Base-by-base conservation (phyloP, 2,113 vertebrate genomes). In the Labrus mixtus region DNA sequence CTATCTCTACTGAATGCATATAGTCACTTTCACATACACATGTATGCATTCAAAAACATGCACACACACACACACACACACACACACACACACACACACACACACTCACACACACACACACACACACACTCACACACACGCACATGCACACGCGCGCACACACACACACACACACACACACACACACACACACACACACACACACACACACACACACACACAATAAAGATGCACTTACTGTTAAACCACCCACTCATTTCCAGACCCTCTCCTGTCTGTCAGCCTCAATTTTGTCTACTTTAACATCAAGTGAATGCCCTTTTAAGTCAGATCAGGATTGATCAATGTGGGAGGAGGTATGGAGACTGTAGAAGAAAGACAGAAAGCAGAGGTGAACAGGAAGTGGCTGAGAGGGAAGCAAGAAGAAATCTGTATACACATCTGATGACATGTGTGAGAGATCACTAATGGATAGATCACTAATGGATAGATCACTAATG, bases 1-100 rank as follows among this genome's bases (percentile, higher is more conserved):
- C 67, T 63, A 66, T 76, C 70, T 76, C 76, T 53, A 46, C 62
- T 85, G 79, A 73, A 77, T 74, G 67, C 74, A 83, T 89, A 76
- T 71, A 77, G 51, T 73, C 59, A 23, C 63, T 78, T 79, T 73
- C 72, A 19, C 51, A 61, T 23, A 70, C 82, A 81, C 22, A 55
- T 33, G 20, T 41, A 48, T 45, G 16, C 57, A 13, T 2, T 8
- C 53, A 53, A 12, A 45, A 10, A 46, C 20, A 54, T 36, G 41
- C 70, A 59, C 51, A 25, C 25, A 63, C 53, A 50, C 17, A 56
- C 43, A 70, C 56, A 68, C 57, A 0, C 17, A 56, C 43, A 70
- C 56, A 68, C 57, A 0, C 17, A 56, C 43, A 70, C 56, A 68
- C 57, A 0, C 17, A 56, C 43, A 70, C 56, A 68, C 57, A 0